Conservation (phyloP, 2,797 vertebrate genomes). For the Pseudochirops cupreus region DNA sequence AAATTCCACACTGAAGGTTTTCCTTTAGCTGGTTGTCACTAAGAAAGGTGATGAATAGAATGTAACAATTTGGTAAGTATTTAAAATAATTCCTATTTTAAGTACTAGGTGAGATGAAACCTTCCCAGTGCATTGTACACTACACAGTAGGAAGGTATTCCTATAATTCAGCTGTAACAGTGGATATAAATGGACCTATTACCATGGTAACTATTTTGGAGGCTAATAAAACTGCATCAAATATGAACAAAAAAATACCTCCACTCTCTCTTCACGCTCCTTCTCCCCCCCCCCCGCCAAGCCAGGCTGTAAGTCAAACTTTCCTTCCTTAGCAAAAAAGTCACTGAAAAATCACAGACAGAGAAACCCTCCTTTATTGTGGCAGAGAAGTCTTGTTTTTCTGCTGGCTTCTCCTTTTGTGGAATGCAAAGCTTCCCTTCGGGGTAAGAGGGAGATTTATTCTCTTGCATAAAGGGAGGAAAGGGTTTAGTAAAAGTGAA, state of each 20-base stretch:
- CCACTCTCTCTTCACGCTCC: not conserved
- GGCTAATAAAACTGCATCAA: slow-evolving; percentile 62
- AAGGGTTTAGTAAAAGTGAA: slow-evolving; percentile 61
- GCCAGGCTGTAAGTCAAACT: slow-evolving; percentile 53
- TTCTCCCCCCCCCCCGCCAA: not conserved
- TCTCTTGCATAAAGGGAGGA: slow-evolving; percentile 52
- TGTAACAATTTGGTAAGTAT: slow-evolving; percentile 58
- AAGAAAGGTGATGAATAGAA: slow-evolving; percentile 66
- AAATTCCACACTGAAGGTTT: slow-evolving; percentile 61
- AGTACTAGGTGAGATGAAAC: slow-evolving; percentile 72
- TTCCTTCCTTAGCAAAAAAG: slow-evolving; percentile 49
- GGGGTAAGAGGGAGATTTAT: slow-evolving; percentile 60
- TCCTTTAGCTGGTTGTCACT: slow-evolving; percentile 57
- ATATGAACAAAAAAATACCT: slow-evolving; percentile 20
- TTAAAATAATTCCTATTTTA: slow-evolving; percentile 76
- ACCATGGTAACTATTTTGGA: slow-evolving; percentile 69
- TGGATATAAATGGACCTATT: slow-evolving; percentile 70
- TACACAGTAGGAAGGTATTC: slow-evolving; percentile 52
- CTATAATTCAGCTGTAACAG: slow-evolving; percentile 62
- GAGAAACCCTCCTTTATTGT: slow-evolving; percentile 54
- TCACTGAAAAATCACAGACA: slow-evolving; percentile 48
- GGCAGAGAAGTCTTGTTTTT: slow-evolving; percentile 45
- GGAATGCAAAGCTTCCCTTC: slow-evolving; percentile 65
- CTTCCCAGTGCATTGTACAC: slow-evolving; percentile 61
- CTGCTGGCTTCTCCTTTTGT: slow-evolving; percentile 49